phyloP scores from a whole-genome alignment of 2,113 vertebrate genomes.

The Coregonus clupeaformis region DNA sequence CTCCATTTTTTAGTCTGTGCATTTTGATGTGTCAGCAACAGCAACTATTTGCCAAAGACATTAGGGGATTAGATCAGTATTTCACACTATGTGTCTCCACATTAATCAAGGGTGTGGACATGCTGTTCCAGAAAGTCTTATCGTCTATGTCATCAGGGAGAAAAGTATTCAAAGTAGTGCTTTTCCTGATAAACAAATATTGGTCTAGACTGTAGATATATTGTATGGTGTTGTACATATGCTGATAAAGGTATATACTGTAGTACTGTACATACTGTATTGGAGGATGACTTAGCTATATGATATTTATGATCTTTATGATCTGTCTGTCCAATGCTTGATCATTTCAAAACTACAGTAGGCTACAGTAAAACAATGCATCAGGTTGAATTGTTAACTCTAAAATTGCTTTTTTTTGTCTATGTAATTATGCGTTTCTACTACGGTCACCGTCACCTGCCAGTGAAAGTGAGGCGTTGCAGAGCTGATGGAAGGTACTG shows the following conservation, averaged over 20 bases:
- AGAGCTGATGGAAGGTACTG: not conserved
- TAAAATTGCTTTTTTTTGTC: too few species aligned
- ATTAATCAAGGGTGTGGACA: conserved; percentile 12
- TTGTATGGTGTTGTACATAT: too few species aligned
- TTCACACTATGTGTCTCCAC: conserved; percentile 13
- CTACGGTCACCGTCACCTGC: not conserved
- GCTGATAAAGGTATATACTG: too few species aligned
- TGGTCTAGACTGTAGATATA: too few species aligned
- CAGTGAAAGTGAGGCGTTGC: not conserved
- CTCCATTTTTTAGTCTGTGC: not conserved
- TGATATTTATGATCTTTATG: too few species aligned
- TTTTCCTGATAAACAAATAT: not conserved
- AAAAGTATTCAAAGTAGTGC: not conserved
- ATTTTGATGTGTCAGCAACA: conserved; percentile 26
- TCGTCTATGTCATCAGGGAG: not conserved
- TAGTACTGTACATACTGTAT: too few species aligned
- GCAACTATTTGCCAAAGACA: conserved; percentile 1
- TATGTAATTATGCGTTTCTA: too few species aligned
- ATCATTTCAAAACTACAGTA: too few species aligned
- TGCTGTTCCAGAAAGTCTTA: conserved; percentile 11
- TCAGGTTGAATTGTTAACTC: too few species aligned
- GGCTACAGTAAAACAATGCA: too few species aligned
- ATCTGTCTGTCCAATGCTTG: too few species aligned
- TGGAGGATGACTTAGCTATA: too few species aligned
- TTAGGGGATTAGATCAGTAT: conserved; percentile 32